Evolutionary conservation across 2,888 invertebrate genomes (phyloP), one percentile per base, ranked within the genome.

Genomic region (Pachymerium ferrugineum): DNA sequence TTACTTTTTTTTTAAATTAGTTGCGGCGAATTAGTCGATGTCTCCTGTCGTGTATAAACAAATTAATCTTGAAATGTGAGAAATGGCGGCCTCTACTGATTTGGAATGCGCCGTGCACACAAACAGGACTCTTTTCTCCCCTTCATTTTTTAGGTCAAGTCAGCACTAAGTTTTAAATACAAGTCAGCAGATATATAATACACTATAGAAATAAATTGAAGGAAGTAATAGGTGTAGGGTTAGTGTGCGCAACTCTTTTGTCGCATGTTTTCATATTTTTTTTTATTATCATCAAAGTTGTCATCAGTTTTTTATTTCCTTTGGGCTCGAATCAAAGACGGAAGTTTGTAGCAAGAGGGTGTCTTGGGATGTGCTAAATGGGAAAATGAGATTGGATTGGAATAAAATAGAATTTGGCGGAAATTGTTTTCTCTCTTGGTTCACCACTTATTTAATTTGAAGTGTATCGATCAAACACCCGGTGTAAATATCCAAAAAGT

Each of bases 391-490:
- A 62, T 62, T 62, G 25, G 62, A 62, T 62, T 62, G 62, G 62
- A 62, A 62, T 62, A 62, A 62, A 62, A 62, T 62, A 62, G 62
- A 62, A 14, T 62, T 62, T 62, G 62, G 28, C 62, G 62, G 62
- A 62, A 62, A 62, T 62, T 62, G 62, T 62, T 62, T 62, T 62
- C 62, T 25, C 62, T 28, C 14, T 25, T n/a, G 14, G 10, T 6
- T 28, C 28, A 12, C 0, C 62, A 22, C 28, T 62, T 62, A 62
- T 62, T 25, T 62, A 62, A 62, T 62, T 62, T 62, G 10, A 25
- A 28, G 12, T 28, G 62, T 25, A 62, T 62, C 62, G 62, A 62
- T 62, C 62, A 62, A n/a, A 28, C 62, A 25, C 28, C 10, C 25
- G 28, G 25, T 28, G 62, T 62, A 62, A 62, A 25, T 62, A 62